Evolutionary conservation across 2,888 invertebrate species (phyloP).

Genomic region (Gerris lacustris): DNA sequence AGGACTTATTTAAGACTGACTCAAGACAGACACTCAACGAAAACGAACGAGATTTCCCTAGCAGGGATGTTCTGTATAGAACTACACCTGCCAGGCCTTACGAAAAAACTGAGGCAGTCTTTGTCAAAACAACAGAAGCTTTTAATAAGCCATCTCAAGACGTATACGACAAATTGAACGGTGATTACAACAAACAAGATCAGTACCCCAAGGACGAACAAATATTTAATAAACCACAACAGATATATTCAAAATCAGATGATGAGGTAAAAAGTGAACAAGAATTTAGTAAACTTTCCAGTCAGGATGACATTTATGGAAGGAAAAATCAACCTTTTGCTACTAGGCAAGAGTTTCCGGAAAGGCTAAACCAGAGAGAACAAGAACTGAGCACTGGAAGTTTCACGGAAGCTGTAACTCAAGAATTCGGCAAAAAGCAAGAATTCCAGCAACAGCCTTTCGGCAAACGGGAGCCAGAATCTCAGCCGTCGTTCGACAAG

Average conservation of each 20-base stretch:
- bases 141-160: not conserved
- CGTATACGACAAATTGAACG: not conserved
- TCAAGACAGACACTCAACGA: not conserved
- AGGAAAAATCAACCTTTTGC: not conserved
- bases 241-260: not conserved
- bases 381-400: not conserved
- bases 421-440: not conserved
- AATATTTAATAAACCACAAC: not conserved
- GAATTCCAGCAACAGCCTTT: not conserved
- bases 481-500: not conserved
- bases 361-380: not conserved
- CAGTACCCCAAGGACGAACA: not conserved
- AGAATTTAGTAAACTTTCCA: not conserved
- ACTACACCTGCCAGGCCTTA: constrained; percentile 8
- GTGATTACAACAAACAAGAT: not conserved
- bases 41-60: constrained; percentile 15
- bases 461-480: not conserved
- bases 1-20: not conserved
- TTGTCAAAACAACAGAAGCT: not conserved
- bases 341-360: not conserved
- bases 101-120: constrained; percentile 11
- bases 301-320: not conserved
- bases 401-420: not conserved
- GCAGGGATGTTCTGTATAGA: constrained; percentile 2
- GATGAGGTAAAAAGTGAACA: not conserved